Evolutionary conservation across 2,888 invertebrate species (phyloP), one percentile per base, ranked within the genome.

Genomic region (Morpho achilles): DNA sequence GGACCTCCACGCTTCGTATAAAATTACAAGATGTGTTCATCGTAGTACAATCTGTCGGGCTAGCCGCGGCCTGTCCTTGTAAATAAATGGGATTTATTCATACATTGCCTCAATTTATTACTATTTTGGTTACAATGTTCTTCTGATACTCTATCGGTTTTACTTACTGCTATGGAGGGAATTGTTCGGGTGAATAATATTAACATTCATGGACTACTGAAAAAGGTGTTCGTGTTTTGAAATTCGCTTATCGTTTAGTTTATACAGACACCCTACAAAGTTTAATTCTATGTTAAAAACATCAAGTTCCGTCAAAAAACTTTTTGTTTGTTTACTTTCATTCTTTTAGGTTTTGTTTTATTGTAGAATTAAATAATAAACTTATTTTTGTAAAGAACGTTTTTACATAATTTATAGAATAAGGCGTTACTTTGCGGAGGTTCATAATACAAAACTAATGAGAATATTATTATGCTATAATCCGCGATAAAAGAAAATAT

Each of bases 21-120:
- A 82, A 76, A 82, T 85, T 86, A 87, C 86, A 79, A 81, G 84
- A 88, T 81, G 85, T 86, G 86, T 87, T 86, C 85, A 87, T 87
- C 76, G 77, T 65, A 66, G 73, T 67, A 70, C 85, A 86, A 87
- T 89, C 86, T 84, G 88, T 89, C 88, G 77, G 67, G 9, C 42
- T 66, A 55, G 66, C 50, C 60, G 66, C 64, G 64, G 64, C 64
- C 72, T 66, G 72, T 72, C 75, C 67, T 75, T 77, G 82, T 87
- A 87, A 87, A 88, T 84, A 86, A 80, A 73, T 59, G 53, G 72
- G 74, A 85, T 82, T 87, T 87, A 87, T 87, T 80, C 75, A 72
- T 76, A 69, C 69, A 67, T 69, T 65, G 70, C 71, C 80, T 80
- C 56, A 82, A 87, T 87, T 87, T 88, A 88, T 88, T 74, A 80